Percentiles rank a stretch among this genome's conserved stretches.
These are phyloP conservation scores for Peucedramus taeniatus DNA, from an alignment of 2,113 vertebrate genomes.

Conservation along the genomic window DNA sequence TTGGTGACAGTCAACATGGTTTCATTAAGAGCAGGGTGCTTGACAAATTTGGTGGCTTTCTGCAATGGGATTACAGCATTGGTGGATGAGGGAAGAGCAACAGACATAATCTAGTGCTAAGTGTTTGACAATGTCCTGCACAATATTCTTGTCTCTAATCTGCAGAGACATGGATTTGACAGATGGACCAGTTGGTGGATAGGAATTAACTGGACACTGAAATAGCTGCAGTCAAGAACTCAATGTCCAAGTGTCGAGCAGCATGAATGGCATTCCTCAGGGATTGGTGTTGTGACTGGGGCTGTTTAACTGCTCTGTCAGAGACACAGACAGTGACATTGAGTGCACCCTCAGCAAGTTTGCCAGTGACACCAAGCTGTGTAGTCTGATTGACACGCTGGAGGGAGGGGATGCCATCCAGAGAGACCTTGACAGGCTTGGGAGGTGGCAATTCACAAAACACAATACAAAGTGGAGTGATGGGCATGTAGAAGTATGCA, in stretches of 20 bases:
- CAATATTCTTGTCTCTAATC: neutral
- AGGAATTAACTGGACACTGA: neutral
- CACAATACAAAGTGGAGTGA: neutral
- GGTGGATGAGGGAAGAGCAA: neutral
- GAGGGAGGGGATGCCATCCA: neutral
- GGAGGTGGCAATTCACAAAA: neutral
- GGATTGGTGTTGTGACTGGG: neutral
- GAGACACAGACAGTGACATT: neutral
- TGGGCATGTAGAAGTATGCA: neutral
- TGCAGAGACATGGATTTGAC: neutral
- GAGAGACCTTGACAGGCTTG: neutral
- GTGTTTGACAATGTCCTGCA: neutral
- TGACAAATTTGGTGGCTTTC: neutral
- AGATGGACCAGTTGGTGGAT: neutral
- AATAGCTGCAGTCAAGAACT: neutral
- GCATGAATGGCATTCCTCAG: neutral
- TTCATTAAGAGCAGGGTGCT: neutral
- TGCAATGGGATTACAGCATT: neutral
- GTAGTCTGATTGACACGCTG: fast-evolving
- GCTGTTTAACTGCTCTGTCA: neutral
- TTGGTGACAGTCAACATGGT: neutral
- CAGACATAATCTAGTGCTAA: neutral
- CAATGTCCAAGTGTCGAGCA: neutral
- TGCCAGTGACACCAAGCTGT: neutral
- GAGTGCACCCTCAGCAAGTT: neutral